A percentile compares a stretch with the other conserved stretches of the same genome.
Evolutionary conservation across 2,797 vertebrate species (phyloP).

Genomic region (Podarcis siculus): DNA sequence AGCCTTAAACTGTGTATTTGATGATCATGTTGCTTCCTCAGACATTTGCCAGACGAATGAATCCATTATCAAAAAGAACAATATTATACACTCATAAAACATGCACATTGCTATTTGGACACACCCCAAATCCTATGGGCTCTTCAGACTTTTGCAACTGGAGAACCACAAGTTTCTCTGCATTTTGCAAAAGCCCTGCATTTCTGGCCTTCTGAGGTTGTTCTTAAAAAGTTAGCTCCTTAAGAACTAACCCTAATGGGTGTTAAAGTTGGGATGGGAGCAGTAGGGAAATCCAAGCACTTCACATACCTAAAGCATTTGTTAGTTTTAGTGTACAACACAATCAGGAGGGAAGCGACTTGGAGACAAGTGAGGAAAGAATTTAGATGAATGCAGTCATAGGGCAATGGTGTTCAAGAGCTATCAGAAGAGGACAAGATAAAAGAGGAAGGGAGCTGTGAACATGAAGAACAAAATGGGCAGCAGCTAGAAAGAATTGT

Average conservation of each 20-base stretch:
- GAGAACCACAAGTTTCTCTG: neutral
- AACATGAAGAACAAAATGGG: neutral
- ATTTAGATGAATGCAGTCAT: neutral
- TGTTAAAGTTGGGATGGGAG: too few species aligned
- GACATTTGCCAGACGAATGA: rapidly evolving
- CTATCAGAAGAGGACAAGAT: neutral
- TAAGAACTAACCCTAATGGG: neutral
- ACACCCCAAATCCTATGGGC: neutral
- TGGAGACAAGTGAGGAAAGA: neutral
- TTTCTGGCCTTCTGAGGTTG: neutral
- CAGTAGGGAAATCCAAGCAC: neutral
- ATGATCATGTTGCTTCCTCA: neutral
- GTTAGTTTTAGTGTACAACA: neutral
- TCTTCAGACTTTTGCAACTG: neutral
- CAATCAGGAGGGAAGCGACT: neutral
- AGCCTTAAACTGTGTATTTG: neutral
- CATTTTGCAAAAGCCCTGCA: neutral
- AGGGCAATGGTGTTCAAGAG: neutral
- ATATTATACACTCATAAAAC: neutral
- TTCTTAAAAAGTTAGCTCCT: neutral
- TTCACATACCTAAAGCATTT: neutral
- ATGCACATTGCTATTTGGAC: neutral
- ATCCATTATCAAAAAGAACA: neutral
- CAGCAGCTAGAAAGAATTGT: neutral
- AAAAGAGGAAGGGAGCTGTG: too few species aligned